These are phyloP conservation scores for Streblospio benedicti DNA, from an alignment of 1,140 invertebrate species.

Conservation along the genomic window DNA sequence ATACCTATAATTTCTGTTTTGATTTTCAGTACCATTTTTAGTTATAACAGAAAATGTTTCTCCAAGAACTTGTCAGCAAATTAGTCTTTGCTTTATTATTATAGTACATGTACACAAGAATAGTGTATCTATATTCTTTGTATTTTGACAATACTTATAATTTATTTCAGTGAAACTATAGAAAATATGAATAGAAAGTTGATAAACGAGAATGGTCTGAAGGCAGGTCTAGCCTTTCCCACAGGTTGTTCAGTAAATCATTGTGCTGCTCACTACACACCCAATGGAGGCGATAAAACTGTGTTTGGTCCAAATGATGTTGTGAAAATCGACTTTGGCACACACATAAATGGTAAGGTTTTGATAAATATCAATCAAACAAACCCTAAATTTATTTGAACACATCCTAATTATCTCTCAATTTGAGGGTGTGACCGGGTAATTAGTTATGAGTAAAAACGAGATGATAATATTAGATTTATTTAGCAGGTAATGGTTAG, in stretches of 20 bases:
- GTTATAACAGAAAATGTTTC: too few species aligned
- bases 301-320: conserved; percentile 94
- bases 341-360: conserved; percentile 82
- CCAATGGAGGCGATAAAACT: conserved; percentile 93
- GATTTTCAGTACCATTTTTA: too few species aligned
- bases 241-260: conserved; percentile 98
- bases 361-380: too few species aligned
- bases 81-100: too few species aligned
- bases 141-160: too few species aligned
- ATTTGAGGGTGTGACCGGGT: background rate
- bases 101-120: too few species aligned
- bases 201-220: conserved; percentile 89
- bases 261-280: conserved; percentile 98
- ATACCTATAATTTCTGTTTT: too few species aligned
- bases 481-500: background rate
- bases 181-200: conserved; percentile 82
- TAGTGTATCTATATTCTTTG: too few species aligned
- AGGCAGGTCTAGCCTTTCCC: conserved; percentile 95
- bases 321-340: conserved; percentile 99
- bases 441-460: background rate
- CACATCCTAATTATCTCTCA: background rate
- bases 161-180: conserved; percentile 66
- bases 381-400: background rate
- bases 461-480: background rate
- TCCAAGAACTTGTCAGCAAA: too few species aligned